Evolutionary conservation across 2,113 vertebrate genomes (phyloP).

Genomic region (Podarcis raffonei): DNA sequence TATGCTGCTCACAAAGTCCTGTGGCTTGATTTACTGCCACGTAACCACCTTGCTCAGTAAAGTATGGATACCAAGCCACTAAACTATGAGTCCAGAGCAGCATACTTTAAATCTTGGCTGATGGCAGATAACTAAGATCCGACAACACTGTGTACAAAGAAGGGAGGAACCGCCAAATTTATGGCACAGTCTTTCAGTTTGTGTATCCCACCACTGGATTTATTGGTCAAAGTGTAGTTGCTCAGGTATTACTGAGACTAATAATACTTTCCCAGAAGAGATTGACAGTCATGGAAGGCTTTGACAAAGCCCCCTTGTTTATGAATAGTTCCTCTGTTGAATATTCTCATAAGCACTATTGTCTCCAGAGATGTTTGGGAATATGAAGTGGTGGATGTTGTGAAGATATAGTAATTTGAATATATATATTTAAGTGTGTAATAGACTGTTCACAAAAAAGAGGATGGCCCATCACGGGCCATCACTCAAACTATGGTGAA

Average conservation of each 20-base stretch:
- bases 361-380: not conserved
- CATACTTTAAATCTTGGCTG: not conserved
- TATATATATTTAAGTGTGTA: not conserved
- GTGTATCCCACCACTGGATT: not conserved
- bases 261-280: rapidly evolving
- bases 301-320: not conserved
- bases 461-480: not conserved
- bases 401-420: not conserved
- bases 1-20: not conserved
- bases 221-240: not conserved
- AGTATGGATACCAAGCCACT: not conserved
- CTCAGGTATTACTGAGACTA: not conserved
- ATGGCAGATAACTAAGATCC: not conserved
- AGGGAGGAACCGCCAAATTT: not conserved
- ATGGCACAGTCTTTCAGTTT: not conserved
- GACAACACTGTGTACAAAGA: not conserved
- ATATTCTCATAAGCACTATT: not conserved
- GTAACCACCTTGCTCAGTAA: constrained; percentile 6
- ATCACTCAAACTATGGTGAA: not conserved
- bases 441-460: not conserved
- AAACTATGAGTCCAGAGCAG: rapidly evolving
- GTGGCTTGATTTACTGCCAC: not conserved
- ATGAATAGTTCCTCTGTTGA: not conserved
- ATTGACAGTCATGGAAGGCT: not conserved
- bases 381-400: not conserved